Evolutionary conservation across 30 jellyfish, hydroid and myxozoan species (phyloP).

Genomic region (Phacellophora camtschatica): DNA sequence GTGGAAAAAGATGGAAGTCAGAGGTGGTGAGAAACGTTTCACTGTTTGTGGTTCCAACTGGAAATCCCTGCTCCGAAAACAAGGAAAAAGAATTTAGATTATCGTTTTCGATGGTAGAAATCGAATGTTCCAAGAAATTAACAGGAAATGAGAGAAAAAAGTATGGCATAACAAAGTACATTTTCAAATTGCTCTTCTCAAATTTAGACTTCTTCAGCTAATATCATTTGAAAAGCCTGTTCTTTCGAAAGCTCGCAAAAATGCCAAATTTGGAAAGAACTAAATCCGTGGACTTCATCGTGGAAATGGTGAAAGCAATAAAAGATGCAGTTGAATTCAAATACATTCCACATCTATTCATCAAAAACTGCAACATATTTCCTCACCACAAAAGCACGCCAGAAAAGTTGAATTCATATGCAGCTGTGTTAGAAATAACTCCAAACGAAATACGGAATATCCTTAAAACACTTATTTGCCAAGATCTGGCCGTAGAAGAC

Average conservation of each 20-base stretch:
- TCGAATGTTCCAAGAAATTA: not conserved
- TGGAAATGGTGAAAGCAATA: not conserved
- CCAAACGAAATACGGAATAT: not conserved
- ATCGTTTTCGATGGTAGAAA: not conserved
- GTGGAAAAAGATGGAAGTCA: not conserved
- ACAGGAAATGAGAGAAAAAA: not conserved
- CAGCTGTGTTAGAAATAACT: no score
- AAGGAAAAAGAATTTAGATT: not conserved
- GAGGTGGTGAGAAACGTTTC: not conserved
- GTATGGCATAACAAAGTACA: not conserved
- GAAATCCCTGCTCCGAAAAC: not conserved
- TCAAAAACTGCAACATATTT: not conserved
- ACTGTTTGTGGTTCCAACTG: not conserved
- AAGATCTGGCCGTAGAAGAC: not conserved
- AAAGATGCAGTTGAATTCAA: not conserved
- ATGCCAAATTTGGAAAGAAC: not conserved
- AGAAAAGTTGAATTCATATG: not conserved
- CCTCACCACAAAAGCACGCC: not conserved
- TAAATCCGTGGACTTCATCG: not conserved
- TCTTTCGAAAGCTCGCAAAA: not conserved
- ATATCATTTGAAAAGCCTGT: not conserved
- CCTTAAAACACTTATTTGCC: not conserved
- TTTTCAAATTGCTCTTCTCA: not conserved
- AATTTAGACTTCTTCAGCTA: not conserved
- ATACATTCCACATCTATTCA: not conserved